Base-by-base conservation (phyloP, 2,888 invertebrate genomes). In the Peribatodes rhomboidaria region DNA sequence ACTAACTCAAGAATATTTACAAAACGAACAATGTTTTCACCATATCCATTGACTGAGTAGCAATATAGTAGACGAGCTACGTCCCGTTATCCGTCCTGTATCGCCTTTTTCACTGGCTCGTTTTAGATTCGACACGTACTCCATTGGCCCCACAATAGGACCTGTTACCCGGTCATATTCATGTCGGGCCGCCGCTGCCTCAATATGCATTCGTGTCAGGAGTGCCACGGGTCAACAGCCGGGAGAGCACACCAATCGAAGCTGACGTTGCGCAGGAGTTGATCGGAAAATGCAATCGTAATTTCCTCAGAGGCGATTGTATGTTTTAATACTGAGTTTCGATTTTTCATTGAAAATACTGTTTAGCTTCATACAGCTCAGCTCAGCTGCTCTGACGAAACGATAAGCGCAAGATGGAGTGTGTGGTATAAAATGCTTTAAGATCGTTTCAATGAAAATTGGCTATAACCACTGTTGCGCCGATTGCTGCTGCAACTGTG, bases 61-160 rank as follows among this genome's bases (percentile, higher is more conserved):
- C 60, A n/a, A n/a, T n/a, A n/a, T 70, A 70, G 31, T 55, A 41
- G 39, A 41, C 37, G 22, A 53, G 16, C 27, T 67, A 35, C 73
- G 71, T 69, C 70, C 92, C 92, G 92, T 92, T 93, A 92, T 54
- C 69, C 73, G 92, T 79, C 88, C 92, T 73, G 87, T 87, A 89
- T 92, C 85, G 81, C 92, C 92, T 88, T 91, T 88, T 92, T 84
- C 81, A 88, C 87, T 76, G 77, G 80, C 80, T 80, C 79, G 86
- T 86, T 87, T 86, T 87, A 82, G 86, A 92, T 92, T 92, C 89
- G 92, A 87, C 88, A 91, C 92, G 90, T 88, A 88, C 84, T 84
- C 83, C 81, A 85, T 86, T 82, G 81, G 82, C 70, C 68, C 79
- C 76, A 90, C 91, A 92, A 90, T 89, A 83, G 89, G 84, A 85